Evolutionary conservation across 2,888 invertebrate genomes (phyloP).

Genomic region (Salpingus planirostris): DNA sequence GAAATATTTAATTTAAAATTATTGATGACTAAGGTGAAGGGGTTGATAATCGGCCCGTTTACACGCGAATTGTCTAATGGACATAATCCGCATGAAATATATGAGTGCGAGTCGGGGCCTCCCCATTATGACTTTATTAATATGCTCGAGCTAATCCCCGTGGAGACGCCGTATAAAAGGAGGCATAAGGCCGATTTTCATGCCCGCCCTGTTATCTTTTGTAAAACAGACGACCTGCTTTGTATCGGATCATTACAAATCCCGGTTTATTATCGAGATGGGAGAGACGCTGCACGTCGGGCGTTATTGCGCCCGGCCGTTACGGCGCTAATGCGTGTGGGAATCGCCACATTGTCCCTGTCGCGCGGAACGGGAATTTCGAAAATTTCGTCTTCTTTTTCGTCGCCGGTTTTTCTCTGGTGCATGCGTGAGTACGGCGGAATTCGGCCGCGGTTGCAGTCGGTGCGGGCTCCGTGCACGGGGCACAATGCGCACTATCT

Average conservation of each 20-base stretch:
- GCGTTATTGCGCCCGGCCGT: neutral
- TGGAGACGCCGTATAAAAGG: slow-evolving; percentile 28
- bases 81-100: too few relatives aligned
- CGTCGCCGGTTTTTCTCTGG: too few relatives aligned
- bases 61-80: too few relatives aligned
- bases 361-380: slow-evolving; percentile 7
- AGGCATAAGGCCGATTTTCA: slow-evolving; percentile 35
- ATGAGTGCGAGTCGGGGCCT: too few relatives aligned
- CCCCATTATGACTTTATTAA: slow-evolving; percentile 42
- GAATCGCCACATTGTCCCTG: slow-evolving; percentile 2
- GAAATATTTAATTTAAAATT: too few relatives aligned
- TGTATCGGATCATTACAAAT: slow-evolving; percentile 37
- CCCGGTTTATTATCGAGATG: slow-evolving; percentile 27
- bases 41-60: too few relatives aligned
- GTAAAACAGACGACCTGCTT: slow-evolving; percentile 44
- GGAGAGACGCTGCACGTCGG: neutral
- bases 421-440: too few relatives aligned
- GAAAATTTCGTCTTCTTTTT: neutral
- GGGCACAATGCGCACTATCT: slow-evolving; percentile 29
- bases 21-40: too few relatives aligned
- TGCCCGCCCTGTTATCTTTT: slow-evolving; percentile 42
- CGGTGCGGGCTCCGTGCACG: neutral
- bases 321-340: neutral
- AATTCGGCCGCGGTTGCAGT: slow-evolving; percentile 1
- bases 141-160: slow-evolving; percentile 35